Evolutionary conservation across 2,797 vertebrate species (phyloP).

Genomic region (Falco concolor): DNA sequence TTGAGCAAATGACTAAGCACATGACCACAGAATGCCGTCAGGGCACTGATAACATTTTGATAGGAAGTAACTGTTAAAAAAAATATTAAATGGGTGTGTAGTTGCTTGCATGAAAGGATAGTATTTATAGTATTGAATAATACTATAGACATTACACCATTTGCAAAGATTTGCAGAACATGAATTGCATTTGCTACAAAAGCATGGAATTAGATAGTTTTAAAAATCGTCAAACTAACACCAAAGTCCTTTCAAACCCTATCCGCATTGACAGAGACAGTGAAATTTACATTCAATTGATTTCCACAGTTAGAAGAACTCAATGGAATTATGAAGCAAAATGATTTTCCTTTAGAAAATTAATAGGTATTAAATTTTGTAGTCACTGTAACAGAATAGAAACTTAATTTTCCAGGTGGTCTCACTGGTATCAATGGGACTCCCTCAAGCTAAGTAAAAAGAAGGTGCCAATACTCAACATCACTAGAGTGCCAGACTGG

Average conservation of each 20-base stretch:
- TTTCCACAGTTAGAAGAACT: background rate
- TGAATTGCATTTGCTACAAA: background rate
- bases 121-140: background rate
- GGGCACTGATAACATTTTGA: background rate
- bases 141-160: background rate
- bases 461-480: background rate
- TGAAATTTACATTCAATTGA: background rate
- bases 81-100: background rate
- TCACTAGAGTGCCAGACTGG: background rate
- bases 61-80: background rate
- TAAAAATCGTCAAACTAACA: background rate
- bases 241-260: background rate
- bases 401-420: conserved; percentile 32
- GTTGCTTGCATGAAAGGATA: background rate
- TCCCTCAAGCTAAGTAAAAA: background rate
- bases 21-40: background rate
- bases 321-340: background rate
- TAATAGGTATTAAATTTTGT: background rate
- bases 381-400: background rate
- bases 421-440: background rate
- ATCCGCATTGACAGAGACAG: background rate
- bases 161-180: background rate
- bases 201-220: background rate
- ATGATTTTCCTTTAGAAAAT: background rate
- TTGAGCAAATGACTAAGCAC: background rate